phyloP scores from a whole-genome alignment of 1,140 invertebrate genomes.

The Apis florea region DNA sequence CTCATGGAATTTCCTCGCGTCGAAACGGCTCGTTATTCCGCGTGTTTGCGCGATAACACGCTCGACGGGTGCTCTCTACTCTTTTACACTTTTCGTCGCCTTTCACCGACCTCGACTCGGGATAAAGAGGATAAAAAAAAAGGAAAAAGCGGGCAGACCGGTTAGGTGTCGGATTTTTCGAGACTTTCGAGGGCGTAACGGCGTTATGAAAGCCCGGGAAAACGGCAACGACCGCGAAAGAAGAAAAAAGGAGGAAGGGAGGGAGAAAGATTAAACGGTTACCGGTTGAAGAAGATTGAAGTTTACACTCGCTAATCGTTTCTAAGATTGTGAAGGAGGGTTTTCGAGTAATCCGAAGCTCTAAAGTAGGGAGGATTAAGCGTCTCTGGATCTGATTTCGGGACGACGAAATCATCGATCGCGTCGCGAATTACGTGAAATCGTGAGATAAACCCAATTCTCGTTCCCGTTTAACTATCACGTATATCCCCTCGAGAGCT shows the following conservation, averaged over 20 bases:
- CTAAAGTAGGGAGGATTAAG: background rate
- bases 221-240: slow-evolving; percentile 8
- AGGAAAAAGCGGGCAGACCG: background rate
- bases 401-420: background rate
- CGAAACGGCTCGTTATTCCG: slow-evolving; percentile 65
- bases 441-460: background rate
- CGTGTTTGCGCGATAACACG: slow-evolving; percentile 48
- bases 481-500: background rate
- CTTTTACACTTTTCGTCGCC: background rate
- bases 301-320: slow-evolving; percentile 34
- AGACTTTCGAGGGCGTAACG: slow-evolving; percentile 6
- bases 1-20: background rate
- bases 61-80: background rate
- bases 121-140: background rate
- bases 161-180: background rate
- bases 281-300: slow-evolving; percentile 23
- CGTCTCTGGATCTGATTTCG: background rate
- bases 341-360: too few relatives aligned
- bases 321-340: too few relatives aligned
- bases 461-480: background rate
- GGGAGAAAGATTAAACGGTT: slow-evolving; percentile 28
- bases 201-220: slow-evolving; percentile 7
- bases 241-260: background rate
- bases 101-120: slow-evolving; percentile 21
- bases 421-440: background rate